These are phyloP conservation scores for Xyrauchen texanus DNA, from an alignment of 2,113 vertebrate species.

Conservation along the genomic window DNA sequence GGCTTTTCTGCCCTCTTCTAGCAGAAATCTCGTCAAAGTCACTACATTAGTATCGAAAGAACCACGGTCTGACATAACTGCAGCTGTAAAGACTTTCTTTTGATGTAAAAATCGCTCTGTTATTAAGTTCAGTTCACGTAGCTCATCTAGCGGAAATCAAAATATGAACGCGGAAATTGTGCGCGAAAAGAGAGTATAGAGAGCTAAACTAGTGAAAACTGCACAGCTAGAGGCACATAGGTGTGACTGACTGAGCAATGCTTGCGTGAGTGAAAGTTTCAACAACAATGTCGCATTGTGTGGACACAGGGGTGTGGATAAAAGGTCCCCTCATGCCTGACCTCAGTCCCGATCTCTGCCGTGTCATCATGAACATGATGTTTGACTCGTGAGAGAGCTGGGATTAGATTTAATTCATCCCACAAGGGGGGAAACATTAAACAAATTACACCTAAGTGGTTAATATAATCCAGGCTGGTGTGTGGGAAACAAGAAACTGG, in stretches of 20 bases:
- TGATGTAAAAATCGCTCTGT: slow-evolving; percentile 3
- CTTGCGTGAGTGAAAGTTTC: neutral
- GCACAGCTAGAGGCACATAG: neutral
- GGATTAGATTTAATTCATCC: neutral
- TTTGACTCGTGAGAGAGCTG: neutral
- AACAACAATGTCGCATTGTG: slow-evolving; percentile 24
- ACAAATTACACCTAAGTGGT: no score
- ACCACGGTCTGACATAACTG: slow-evolving; percentile 81
- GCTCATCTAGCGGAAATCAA: neutral
- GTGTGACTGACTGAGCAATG: slow-evolving; percentile 1
- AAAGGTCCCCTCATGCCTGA: neutral
- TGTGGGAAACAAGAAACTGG: no score
- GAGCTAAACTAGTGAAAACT: slow-evolving; percentile 23
- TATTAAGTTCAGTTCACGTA: neutral
- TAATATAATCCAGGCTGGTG: no score
- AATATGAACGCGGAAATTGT: slow-evolving; percentile 29
- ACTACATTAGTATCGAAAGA: slow-evolving; percentile 88
- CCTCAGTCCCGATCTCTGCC: neutral
- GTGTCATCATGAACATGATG: slow-evolving; percentile 19
- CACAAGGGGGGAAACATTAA: no score
- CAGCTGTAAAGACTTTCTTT: neutral
- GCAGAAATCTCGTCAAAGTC: slow-evolving; percentile 92
- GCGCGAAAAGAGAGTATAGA: neutral
- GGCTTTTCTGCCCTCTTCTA: slow-evolving; percentile 88
- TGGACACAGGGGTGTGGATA: neutral